Evolutionary conservation across 2,113 vertebrate species (phyloP), one percentile per base, ranked within the genome.

Genomic region (Mus pahari): DNA sequence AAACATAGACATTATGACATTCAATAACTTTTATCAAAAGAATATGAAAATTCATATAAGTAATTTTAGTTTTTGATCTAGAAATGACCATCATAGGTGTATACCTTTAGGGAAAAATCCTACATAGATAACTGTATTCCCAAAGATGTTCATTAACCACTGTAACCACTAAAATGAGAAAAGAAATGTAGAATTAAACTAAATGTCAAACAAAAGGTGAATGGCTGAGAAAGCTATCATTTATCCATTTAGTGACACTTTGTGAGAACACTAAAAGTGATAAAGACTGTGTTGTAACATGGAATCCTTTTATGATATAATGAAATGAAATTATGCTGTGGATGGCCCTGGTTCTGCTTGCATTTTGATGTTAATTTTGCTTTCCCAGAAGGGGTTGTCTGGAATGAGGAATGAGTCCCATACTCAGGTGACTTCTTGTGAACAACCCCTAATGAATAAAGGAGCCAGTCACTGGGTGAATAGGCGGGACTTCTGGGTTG

Each of bases 131-230:
- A 86, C 55, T 94, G 78, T 87, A 90, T 93, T 94, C n/a, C 78
- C 84, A 93, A 92, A 95, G 74, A 95, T 81, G 50, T 79, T 95
- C 48, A 83, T 94, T 97, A 92, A 64, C 36, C 66, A 94, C 66
- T 90, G 92, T 96, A 90, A 64, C 31, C 66, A 93, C 60, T 88
- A 64, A 82, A 94, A 95, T 92, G 68, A 92, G 36, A 10, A 82
- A 55, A 48, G 58, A 90, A 91, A 90, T 60, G 71, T 6, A 81
- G 64, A 95, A 96, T 74, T 82, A 95, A 95, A 94, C 48, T 70
- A 95, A 95, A 95, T 96, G 53, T 95, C 73, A 96, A 92, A 94
- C 5, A 82, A 95, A 96, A 95, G 60, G 60, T 55, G 60, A 86
- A 78, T 77, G 39, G 3, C 22, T 86, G 28, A 89, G 77, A 81